Percentiles rank a stretch among this genome's conserved stretches.
Conservation (phyloP, 2,113 vertebrate species). For the Nibea coibor region DNA sequence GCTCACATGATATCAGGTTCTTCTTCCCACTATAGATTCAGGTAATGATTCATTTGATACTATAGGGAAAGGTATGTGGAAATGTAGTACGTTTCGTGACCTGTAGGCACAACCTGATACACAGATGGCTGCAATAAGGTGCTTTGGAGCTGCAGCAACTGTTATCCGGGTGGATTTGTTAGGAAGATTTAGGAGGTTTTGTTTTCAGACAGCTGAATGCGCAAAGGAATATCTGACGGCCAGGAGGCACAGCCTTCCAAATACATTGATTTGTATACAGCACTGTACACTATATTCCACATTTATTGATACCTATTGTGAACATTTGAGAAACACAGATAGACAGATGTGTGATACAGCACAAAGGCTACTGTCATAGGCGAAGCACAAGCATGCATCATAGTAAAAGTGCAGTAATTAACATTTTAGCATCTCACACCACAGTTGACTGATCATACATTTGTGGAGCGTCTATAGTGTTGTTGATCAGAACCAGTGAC, state of each 20-base stretch:
- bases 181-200: slow-evolving; percentile 8
- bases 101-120: not conserved
- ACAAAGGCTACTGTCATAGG: not conserved
- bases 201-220: not conserved
- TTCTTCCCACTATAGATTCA: not conserved
- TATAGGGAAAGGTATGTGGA: not conserved
- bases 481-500: not conserved
- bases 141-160: slow-evolving; percentile 3
- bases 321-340: slow-evolving; percentile 1
- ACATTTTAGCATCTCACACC: not conserved
- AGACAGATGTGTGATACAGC: too few species aligned
- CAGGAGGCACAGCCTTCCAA: not conserved
- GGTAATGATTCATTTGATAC: slow-evolving; percentile 12
- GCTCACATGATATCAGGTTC: not conserved
- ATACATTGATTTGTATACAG: slow-evolving; percentile 2
- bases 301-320: not conserved
- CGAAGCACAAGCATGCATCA: not conserved
- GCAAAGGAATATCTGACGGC: slow-evolving; percentile 2
- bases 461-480: not conserved
- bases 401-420: not conserved
- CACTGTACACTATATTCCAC: not conserved
- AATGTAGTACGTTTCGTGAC: not conserved
- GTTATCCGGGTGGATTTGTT: not conserved
- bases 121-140: slow-evolving; percentile 17
- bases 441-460: not conserved